These are phyloP conservation scores for Bilobella aurantiaca DNA, from an alignment of 1,140 invertebrate genomes.

Conservation along the genomic window DNA sequence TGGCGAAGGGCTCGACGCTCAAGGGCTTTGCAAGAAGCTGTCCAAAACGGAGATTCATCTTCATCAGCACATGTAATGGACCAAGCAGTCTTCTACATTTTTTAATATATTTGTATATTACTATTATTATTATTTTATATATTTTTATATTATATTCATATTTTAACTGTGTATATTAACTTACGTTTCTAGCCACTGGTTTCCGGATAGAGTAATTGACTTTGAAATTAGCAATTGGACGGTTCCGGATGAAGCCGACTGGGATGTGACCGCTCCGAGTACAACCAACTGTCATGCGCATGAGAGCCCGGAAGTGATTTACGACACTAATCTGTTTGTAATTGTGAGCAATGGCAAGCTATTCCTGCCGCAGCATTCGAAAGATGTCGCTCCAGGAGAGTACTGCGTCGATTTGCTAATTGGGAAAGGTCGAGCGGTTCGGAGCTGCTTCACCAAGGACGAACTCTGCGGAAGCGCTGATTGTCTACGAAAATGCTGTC, in stretches of 20 bases:
- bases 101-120: neutral
- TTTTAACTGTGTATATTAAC: too few relatives aligned
- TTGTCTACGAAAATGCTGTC: constrained; percentile 32
- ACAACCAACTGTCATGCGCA: constrained; percentile 14
- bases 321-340: constrained; percentile 21
- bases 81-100: neutral
- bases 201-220: constrained; percentile 22
- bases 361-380: constrained; percentile 17
- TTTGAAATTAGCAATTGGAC: neutral
- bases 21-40: constrained; percentile 19
- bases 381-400: constrained; percentile 16
- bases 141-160: too few relatives aligned
- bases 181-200: constrained; percentile 30
- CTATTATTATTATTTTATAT: constrained; percentile 3
- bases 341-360: constrained; percentile 23
- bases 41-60: neutral
- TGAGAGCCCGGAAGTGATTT: constrained; percentile 23
- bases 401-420: constrained; percentile 30
- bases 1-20: constrained; percentile 15
- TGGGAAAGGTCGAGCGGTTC: constrained; percentile 25
- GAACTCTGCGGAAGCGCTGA: constrained; percentile 18
- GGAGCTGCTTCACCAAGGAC: constrained; percentile 23
- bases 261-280: constrained; percentile 19
- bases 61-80: constrained; percentile 12
- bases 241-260: constrained; percentile 14